Evolutionary conservation across 2,113 vertebrate species (phyloP), one percentile per base, ranked within the genome.

Genomic region (Hylia prasina): DNA sequence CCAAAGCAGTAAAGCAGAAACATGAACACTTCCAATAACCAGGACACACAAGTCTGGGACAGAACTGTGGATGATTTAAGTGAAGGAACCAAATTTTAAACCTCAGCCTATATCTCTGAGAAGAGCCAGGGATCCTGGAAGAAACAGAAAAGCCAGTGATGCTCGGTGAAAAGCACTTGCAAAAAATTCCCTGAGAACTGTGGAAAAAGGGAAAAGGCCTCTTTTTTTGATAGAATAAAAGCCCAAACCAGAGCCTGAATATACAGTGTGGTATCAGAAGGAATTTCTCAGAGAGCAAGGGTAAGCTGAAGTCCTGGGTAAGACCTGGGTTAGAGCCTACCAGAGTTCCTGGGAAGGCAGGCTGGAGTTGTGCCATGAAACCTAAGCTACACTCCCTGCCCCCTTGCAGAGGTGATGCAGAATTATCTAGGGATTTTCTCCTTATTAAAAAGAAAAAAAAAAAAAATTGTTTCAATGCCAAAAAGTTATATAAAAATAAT

Each of bases 401-500:
- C 35, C 27, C 39, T 72, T 87, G 68, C 68, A 64, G 63, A 33
- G 47, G 35, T 79, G 57, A 57, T 66, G 48, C n/a, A 92, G 88
- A 93, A 77, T 84, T 91, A 80, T 45, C 71, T 13, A 79, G 50
- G 69, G 90, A 86, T 90, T 65, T 73, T 80, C 16, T 40, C 80
- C 72, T 94, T 94, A 83, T 78, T 95, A 83, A 88, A 61, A 87
- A 47, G 35, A 60, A 91, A 84, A 93, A 57, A n/a, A n/a, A 31
- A 82, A 82, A 72, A 66, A 2, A 50, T 91, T 91, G 94, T 82
- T 94, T 94, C 81, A n/a, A 31, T 87, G 96, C 95, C 97, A 96
- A 76, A 66, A 92, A 94, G 89, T 95, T 94, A 92, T 63, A 97
- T 94, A 97, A 97, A 97, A 96, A 83, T 97, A 96, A 97, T 97